Percentiles rank a stretch among this genome's conserved stretches.
Evolutionary conservation across 2,888 invertebrate species (phyloP).

Genomic region (Ichneumon xanthorius): DNA sequence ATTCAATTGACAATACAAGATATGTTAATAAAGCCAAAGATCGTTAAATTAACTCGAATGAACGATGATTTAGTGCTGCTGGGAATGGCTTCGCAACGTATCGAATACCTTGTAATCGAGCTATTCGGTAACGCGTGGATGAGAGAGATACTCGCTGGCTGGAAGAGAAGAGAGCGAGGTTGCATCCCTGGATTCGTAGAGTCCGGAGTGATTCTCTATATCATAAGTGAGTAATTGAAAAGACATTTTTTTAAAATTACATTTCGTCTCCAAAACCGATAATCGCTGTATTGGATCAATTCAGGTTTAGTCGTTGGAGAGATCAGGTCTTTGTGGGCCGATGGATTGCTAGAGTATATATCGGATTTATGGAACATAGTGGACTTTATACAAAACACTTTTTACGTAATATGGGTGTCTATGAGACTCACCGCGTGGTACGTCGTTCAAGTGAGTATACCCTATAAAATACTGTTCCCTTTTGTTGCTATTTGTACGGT

Average conservation of each 20-base stretch:
- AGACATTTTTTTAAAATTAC: neutral
- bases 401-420: slow-evolving; percentile 97
- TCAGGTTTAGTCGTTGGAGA: slow-evolving; percentile 97
- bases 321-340: slow-evolving; percentile 95
- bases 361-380: slow-evolving; percentile 99
- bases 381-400: slow-evolving; percentile 98
- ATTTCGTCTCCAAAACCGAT: neutral
- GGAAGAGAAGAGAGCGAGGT: slow-evolving; percentile 92
- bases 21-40: neutral
- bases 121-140: slow-evolving; percentile 93
- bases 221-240: slow-evolving; percentile 89
- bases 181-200: slow-evolving; percentile 93
- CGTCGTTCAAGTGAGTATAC: slow-evolving; percentile 91
- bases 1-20: neutral
- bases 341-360: slow-evolving; percentile 95
- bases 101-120: slow-evolving; percentile 93
- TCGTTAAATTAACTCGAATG: neutral
- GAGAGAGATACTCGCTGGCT: slow-evolving; percentile 90
- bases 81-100: slow-evolving; percentile 96
- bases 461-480: neutral
- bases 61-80: slow-evolving; percentile 90
- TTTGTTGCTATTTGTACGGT: slow-evolving; percentile 31
- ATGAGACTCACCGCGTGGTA: slow-evolving; percentile 95
- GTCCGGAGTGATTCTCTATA: slow-evolving; percentile 93
- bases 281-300: slow-evolving; percentile 70